Evolutionary conservation across 2,113 vertebrate genomes (phyloP), one percentile per base, ranked within the genome.

Genomic region (Gadus chalcogrammus): DNA sequence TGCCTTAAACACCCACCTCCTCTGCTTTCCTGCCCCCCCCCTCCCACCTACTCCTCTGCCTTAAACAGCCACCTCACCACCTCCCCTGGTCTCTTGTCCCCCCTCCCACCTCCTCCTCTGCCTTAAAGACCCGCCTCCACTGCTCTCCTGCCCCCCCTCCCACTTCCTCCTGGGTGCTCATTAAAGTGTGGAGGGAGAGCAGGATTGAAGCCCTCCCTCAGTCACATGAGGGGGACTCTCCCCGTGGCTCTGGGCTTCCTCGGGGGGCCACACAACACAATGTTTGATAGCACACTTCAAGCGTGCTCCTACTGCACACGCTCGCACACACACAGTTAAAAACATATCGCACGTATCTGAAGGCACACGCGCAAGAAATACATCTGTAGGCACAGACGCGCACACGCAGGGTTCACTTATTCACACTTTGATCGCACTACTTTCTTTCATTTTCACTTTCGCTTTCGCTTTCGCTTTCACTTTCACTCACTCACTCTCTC

Each of bases 111-210:
- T 22, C 42, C 52, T 60, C 56, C 53, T 68, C 60, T 74, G 74
- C 70, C 61, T 82, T 82, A 77, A 11, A 67, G 76, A 72, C 59
- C 73, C 75, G 55, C 74, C 72, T 12, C 18, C 27, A 70, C 52
- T 15, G 52, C 52, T 15, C 52, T 15, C 24, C 24, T 15, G 2
- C 1, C n/a, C 72, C 64, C 24, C 24, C 24, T 3, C 24, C 24
- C 24, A 88, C 24, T 24, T 24, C 24, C 86, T 84, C 87, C 71
- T 86, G 86, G 85, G 90, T 88, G 62, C 80, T 91, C 88, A 91
- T 91, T 88, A 87, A 76, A 82, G 78, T 79, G 79, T 63, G 64
- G 64, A 75, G 61, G 72, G 13, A 79, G 67, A 77, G 73, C 76
- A 74, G 79, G 68, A 9, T 48, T 48, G 42, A 48, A 48, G 42